A percentile compares a stretch with the other conserved stretches of the same genome.
These are phyloP conservation scores for Uloborus diversus DNA, from an alignment of 1,140 invertebrate genomes.

Conservation along the genomic window DNA sequence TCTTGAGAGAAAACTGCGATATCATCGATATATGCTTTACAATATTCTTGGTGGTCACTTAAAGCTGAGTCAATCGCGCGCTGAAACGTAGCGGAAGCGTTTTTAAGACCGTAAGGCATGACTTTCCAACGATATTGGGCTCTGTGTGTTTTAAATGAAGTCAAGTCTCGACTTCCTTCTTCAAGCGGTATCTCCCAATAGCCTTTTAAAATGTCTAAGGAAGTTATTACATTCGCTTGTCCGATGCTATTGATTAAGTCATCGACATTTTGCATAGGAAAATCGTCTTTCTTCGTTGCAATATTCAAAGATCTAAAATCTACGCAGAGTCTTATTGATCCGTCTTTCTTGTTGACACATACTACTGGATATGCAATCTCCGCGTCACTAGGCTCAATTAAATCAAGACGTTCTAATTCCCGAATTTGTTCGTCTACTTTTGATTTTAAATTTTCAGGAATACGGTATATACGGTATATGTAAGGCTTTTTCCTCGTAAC, in stretches of 20 bases:
- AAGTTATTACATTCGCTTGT: too few species aligned
- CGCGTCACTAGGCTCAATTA: too few species aligned
- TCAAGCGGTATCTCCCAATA: background rate
- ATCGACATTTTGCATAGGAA: too few species aligned
- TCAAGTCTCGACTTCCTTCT: background rate
- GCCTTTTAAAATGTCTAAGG: too few species aligned
- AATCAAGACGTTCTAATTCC: too few species aligned
- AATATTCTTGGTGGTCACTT: slow-evolving; percentile 57
- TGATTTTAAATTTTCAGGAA: background rate
- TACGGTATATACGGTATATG: background rate
- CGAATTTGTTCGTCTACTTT: background rate
- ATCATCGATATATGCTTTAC: slow-evolving; percentile 63
- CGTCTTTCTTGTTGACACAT: too few species aligned
- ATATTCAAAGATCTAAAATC: too few species aligned
- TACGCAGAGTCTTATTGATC: too few species aligned
- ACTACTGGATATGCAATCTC: too few species aligned
- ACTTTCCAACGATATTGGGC: slow-evolving; percentile 1
- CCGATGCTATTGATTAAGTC: too few species aligned
- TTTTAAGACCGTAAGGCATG: slow-evolving; percentile 66
- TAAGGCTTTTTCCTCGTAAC: background rate
- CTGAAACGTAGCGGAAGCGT: slow-evolving; percentile 64
- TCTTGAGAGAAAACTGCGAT: slow-evolving; percentile 60
- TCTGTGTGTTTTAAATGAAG: background rate
- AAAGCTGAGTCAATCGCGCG: slow-evolving; percentile 59
- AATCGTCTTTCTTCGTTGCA: too few species aligned